phyloP scores from a whole-genome alignment of 1,140 invertebrate genomes.

The Pseudomyrmex gracilis region DNA sequence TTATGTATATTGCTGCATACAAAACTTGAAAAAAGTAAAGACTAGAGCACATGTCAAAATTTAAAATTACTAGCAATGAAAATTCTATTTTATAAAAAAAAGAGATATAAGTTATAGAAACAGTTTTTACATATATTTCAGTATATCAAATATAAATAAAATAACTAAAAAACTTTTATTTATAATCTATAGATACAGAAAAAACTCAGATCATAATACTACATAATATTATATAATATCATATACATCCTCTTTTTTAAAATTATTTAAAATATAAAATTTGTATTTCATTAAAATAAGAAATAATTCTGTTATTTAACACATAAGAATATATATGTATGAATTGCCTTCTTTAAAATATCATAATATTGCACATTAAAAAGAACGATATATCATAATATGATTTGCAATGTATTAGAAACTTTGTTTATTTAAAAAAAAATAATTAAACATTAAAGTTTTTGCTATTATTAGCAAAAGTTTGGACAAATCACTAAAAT shows the following conservation, averaged over 20 bases:
- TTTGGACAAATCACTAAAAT: slow-evolving; percentile 62
- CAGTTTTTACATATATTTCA: slow-evolving; percentile 58
- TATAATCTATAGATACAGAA: slow-evolving; percentile 54
- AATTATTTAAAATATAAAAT: slow-evolving; percentile 41
- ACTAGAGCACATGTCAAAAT: slow-evolving; percentile 71
- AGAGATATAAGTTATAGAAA: slow-evolving; percentile 45
- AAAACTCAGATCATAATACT: slow-evolving; percentile 64
- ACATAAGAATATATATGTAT: slow-evolving; percentile 29
- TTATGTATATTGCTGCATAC: slow-evolving; percentile 55
- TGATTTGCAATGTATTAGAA: slow-evolving; percentile 64
- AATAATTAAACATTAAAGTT: too few species aligned
- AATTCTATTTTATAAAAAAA: slow-evolving; percentile 38
- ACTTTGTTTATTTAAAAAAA: slow-evolving; percentile 30
- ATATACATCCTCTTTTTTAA: not conserved
- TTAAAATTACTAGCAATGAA: slow-evolving; percentile 41
- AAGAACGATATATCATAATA: slow-evolving; percentile 64
- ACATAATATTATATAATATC: slow-evolving; percentile 24
- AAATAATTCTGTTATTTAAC: slow-evolving; percentile 49
- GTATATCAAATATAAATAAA: slow-evolving; percentile 54
- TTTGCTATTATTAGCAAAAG: slow-evolving; percentile 56
- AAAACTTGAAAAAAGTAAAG: slow-evolving; percentile 67
- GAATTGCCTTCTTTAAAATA: slow-evolving; percentile 47
- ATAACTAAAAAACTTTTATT: slow-evolving; percentile 46
- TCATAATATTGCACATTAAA: slow-evolving; percentile 63
- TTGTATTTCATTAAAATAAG: slow-evolving; percentile 19